phyloP scores from a whole-genome alignment of 1,140 invertebrate species.

The Gryllus bimaculatus region DNA sequence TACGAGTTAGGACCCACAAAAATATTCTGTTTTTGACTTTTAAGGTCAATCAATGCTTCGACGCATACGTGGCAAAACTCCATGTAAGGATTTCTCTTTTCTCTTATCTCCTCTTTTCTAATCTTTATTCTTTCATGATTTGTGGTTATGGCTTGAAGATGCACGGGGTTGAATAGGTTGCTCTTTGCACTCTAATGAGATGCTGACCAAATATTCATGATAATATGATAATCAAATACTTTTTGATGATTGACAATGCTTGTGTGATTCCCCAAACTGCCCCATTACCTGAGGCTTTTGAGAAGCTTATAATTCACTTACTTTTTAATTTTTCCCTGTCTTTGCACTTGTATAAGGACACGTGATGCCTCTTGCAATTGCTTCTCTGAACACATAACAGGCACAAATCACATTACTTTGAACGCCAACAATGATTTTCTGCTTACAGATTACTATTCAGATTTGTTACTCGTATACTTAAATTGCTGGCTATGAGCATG shows the following conservation, averaged over 20 bases:
- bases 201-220: neutral
- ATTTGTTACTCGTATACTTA: neutral
- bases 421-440: neutral
- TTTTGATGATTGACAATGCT: neutral
- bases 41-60: conserved; percentile 1
- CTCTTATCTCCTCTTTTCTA: neutral
- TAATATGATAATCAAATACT: neutral
- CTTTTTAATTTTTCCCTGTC: neutral
- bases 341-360: neutral
- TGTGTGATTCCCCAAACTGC: neutral
- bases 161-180: conserved; percentile 2
- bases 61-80: conserved; percentile 3
- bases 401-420: neutral
- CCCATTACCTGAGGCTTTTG: neutral
- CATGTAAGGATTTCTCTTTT: neutral
- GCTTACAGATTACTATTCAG: neutral
- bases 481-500: no score
- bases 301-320: neutral
- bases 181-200: neutral
- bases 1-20: neutral
- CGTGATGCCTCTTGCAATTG: neutral
- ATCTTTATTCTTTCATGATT: neutral
- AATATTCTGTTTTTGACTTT: neutral
- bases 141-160: neutral
- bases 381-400: neutral